Evolutionary conservation across 2,888 invertebrate genomes (phyloP).

Genomic region (Caprella mutica): DNA sequence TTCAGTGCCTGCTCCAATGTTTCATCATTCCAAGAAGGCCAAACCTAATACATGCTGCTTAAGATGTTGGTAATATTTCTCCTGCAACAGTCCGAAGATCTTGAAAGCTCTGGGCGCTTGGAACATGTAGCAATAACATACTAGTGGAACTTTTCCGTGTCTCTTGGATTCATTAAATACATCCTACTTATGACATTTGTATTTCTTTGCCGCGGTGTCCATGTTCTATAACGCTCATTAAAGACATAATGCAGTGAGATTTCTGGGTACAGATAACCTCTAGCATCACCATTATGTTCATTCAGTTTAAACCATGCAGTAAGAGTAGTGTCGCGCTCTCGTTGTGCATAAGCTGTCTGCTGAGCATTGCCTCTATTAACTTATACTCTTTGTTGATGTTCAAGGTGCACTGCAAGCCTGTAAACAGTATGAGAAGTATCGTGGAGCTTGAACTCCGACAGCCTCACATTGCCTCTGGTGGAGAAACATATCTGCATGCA

Average conservation of each 20-base stretch:
- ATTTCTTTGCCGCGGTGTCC: background rate
- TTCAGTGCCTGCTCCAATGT: background rate
- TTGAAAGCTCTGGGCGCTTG: background rate
- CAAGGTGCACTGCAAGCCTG: slow-evolving; percentile 34
- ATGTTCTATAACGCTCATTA: background rate
- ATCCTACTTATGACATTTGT: background rate
- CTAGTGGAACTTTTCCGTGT: background rate
- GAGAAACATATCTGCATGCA: background rate
- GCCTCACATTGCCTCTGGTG: background rate
- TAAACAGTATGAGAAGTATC: slow-evolving; percentile 34
- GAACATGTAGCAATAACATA: background rate
- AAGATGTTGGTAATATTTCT: background rate
- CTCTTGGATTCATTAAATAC: background rate
- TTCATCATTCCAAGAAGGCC: background rate
- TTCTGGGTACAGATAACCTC: slow-evolving; percentile 13
- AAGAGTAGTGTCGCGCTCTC: slow-evolving; percentile 8
- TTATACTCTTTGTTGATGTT: slow-evolving; percentile 35
- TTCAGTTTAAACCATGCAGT: slow-evolving; percentile 35
- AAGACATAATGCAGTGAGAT: slow-evolving; percentile 16
- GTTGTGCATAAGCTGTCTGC: background rate
- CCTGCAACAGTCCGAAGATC: background rate
- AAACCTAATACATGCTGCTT: background rate
- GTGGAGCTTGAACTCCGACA: slow-evolving; percentile 35
- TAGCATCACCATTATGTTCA: slow-evolving; percentile 18
- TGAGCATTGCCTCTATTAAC: slow-evolving; percentile 7